phyloP scores from a whole-genome alignment of 2,113 vertebrate genomes.

The Sinocyclocheilus rhinocerous region DNA sequence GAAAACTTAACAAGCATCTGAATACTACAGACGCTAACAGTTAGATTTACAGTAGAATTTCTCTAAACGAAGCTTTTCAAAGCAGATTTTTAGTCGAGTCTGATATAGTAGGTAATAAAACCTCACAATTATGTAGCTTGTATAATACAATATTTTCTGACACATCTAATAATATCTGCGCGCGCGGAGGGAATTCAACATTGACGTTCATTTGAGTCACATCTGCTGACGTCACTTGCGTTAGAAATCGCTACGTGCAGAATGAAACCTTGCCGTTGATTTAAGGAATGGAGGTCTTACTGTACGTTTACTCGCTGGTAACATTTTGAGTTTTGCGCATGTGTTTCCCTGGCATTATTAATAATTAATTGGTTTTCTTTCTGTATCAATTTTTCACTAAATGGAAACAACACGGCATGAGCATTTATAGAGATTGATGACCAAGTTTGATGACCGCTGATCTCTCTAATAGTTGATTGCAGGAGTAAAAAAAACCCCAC shows the following conservation, averaged over 20 bases:
- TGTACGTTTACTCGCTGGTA: not conserved
- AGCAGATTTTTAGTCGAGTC: not conserved
- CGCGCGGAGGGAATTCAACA: slow-evolving; percentile 45
- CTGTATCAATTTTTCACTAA: not conserved
- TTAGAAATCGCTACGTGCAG: not conserved
- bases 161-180: not conserved
- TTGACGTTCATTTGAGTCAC: slow-evolving; percentile 35
- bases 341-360: not conserved
- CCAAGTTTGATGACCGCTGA: not conserved
- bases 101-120: not conserved
- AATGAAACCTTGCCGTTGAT: not conserved
- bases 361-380: not conserved
- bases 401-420: not conserved
- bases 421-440: not conserved
- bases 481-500: slow-evolving; percentile 9
- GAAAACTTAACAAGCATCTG: not conserved
- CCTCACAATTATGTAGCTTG: not conserved
- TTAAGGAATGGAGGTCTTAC: not conserved
- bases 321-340: not conserved
- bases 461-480: not conserved
- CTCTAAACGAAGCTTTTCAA: not conserved
- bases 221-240: slow-evolving; percentile 38
- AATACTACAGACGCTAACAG: not conserved
- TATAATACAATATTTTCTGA: not conserved
- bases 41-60: not conserved